Evolutionary conservation across 1,140 invertebrate genomes (phyloP).

Genomic region (Sarcophaga bullata): DNA sequence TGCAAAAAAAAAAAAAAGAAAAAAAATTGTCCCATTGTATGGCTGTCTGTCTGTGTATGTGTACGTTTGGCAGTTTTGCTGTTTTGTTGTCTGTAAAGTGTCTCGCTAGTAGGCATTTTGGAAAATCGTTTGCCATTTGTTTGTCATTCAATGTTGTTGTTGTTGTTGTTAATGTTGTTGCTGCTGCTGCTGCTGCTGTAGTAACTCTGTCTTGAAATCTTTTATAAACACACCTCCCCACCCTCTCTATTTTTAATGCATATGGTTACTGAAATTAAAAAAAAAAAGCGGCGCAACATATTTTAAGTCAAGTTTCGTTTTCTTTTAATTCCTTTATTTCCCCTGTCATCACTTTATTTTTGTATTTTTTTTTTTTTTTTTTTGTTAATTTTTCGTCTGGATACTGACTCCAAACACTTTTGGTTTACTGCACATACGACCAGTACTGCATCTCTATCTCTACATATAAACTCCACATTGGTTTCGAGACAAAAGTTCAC

Average conservation of each 20-base stretch:
- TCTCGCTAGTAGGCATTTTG: conserved; percentile 20
- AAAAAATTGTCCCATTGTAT: conserved; percentile 5
- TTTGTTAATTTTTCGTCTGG: background rate
- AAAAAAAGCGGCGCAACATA: background rate
- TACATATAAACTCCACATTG: background rate
- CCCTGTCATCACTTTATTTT: conserved; percentile 15
- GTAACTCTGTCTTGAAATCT: too few relatives aligned
- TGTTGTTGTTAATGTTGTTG: background rate
- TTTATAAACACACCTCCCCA: background rate
- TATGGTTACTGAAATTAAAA: background rate
- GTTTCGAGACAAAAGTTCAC: conserved; percentile 51
- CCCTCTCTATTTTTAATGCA: background rate
- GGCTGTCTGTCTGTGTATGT: background rate
- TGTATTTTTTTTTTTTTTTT: background rate
- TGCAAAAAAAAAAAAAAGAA: too few relatives aligned
- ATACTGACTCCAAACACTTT: too few relatives aligned
- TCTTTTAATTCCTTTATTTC: conserved; percentile 24
- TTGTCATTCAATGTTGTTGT: conserved; percentile 14
- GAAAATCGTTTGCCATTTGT: conserved; percentile 24
- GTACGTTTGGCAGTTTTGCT: background rate
- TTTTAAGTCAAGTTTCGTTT: conserved; percentile 20
- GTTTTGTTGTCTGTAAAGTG: conserved; percentile 21
- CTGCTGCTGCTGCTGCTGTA: background rate
- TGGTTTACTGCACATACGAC: too few relatives aligned
- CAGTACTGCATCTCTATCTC: too few relatives aligned